Base-by-base conservation (phyloP, 2,797 vertebrate genomes). In the Microchirus variegatus region DNA sequence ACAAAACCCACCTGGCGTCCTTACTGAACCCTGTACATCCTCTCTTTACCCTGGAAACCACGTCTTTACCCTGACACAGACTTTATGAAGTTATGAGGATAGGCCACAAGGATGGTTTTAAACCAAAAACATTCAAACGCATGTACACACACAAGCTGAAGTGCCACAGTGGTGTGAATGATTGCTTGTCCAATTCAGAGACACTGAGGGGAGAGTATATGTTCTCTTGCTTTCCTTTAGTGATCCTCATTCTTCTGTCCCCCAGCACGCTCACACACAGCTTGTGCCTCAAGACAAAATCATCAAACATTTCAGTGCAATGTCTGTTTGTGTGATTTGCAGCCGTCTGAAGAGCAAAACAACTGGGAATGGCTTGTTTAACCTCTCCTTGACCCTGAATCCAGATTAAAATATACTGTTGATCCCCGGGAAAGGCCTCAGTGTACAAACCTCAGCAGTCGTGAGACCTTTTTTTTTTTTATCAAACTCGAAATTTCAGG, bases 351-450 rank as follows among this genome's bases (percentile, higher is more conserved):
- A 49, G 44, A 72, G 18, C n/a, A 42, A 64, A 73, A 73, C 2
- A 12, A 63, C 35, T 26, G 16, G 44, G 15, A 79, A 66, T 64
- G 61, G 31, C 59, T 73, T 53, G 17, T 59, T 83, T 84, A 77
- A 88, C 80, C 78, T 79, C 47, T 42, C 18, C 38, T 47, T 70
- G 71, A 82, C 73, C 76, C 64, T 1, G 1, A 77, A 50, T 62
- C 14, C 68, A 51, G 63, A 49, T 16, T 15, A 49, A 18, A 70
- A 58, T 42, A 10, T 13, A 50, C 31, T 36, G 12, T 61, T 73
- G 35, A 43, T 49, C 36, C 12, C 53, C 7, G 42, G 10, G 65
- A 78, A 70, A 57, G 19, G 56, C 52, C 65, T 48, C 15, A n/a
- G 59, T 49, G 5, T 50, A 31, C 51, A 40, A 11, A 40, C 16